Base-by-base conservation (phyloP, 2,113 vertebrate species). In the Oplegnathus fasciatus region DNA sequence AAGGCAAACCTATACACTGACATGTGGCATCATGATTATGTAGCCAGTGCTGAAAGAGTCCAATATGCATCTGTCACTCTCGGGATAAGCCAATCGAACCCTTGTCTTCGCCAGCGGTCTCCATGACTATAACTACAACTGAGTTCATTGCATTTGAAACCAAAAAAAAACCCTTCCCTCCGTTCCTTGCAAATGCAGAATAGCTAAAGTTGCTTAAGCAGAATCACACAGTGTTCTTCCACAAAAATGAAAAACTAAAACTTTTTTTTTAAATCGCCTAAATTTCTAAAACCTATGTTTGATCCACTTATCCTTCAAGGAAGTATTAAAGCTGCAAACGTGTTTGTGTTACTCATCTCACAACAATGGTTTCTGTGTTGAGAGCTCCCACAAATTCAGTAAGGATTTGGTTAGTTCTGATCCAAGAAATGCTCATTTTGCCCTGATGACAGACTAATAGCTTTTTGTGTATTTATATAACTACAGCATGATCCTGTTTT, bases 11-110 rank as follows among this genome's bases (percentile, higher is more conserved):
- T 81, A 67, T 61, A 50, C 54, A 14, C 46, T 30, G 58, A 72
- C 85, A 78, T 64, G 76, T 46, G 62, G 76, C 67, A 50, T 82
- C 75, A 73, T 69, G 82, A 81, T 72, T 78, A 54, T 73, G 58
- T n/a, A 68, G 69, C 32, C 15, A 14, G 28, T 0, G 32, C 28
- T 65, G 65, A 79, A 55, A 50, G 52, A 75, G 58, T 69, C 18
- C 32, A 37, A 83, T 52, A 62, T 4, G 18, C 18, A 40, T 81
- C 54, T 83, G 60, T 83, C 85, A 82, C 54, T 82, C 61, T 24
- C 11, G 18, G 26, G 37, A 26, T 71, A n/a, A 61, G 30, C 50
- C 65, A 65, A 60, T 78, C 34, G 0, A 46, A 81, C 30, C 22
- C 22, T 34, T 54, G 24, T 52, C 55, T 58, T 70, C 26, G 46